Evolutionary conservation across 1,140 invertebrate genomes (phyloP).

Genomic region (Lepidurus couesii): DNA sequence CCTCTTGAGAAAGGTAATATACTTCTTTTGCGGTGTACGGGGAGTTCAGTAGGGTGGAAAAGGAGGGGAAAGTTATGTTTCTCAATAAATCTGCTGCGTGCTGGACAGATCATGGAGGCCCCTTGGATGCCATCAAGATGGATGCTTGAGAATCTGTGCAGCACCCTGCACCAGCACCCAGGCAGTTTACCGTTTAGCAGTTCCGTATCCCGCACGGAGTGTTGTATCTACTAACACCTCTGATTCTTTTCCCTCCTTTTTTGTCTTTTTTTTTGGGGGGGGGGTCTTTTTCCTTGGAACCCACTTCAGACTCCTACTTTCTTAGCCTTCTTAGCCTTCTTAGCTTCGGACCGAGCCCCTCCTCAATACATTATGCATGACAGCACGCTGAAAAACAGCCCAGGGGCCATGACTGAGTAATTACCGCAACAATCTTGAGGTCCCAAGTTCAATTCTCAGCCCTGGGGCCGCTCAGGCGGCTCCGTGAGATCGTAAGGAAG

Average conservation of each 20-base stretch:
- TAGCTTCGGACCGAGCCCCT: neutral
- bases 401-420: neutral
- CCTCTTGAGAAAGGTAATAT: neutral
- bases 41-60: constrained; percentile 16
- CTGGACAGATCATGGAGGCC: constrained; percentile 17
- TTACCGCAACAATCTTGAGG: constrained; percentile 7
- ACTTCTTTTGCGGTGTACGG: neutral
- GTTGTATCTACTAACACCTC: neutral
- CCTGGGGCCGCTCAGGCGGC: neutral
- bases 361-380: constrained; percentile 13
- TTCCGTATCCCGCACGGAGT: neutral
- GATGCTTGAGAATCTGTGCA: neutral
- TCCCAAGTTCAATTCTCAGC: neutral
- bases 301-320: neutral
- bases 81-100: constrained; percentile 17
- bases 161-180: neutral
- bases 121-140: constrained; percentile 5
- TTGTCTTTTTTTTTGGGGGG: neutral
- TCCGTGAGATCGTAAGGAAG: neutral
- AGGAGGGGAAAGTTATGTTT: constrained; percentile 5
- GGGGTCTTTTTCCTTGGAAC: neutral
- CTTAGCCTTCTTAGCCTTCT: neutral
- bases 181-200: neutral
- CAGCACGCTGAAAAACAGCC: constrained; percentile 7
- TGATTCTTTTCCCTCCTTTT: neutral